phyloP scores from a whole-genome alignment of 2,113 vertebrate genomes.

The Sinocyclocheilus rhinocerous region DNA sequence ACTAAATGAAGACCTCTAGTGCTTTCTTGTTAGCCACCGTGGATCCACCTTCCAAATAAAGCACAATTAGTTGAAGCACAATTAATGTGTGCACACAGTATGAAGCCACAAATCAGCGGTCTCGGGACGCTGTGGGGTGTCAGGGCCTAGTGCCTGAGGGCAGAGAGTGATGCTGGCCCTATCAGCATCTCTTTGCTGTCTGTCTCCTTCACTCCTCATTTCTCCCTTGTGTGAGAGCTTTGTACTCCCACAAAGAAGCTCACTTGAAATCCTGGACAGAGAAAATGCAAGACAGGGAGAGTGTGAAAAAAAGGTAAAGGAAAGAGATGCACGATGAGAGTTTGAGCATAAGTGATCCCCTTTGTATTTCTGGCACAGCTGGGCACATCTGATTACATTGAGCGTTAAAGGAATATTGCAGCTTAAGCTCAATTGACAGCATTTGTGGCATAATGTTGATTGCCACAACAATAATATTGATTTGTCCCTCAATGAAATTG shows the following conservation, averaged over 20 bases:
- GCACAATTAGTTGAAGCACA: slow-evolving; percentile 83
- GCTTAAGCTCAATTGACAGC: background rate
- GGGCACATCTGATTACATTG: slow-evolving; percentile 6
- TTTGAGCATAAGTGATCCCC: background rate
- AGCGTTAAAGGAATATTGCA: background rate
- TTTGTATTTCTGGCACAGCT: slow-evolving; percentile 11
- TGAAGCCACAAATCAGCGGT: slow-evolving; percentile 87
- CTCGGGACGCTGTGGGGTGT: slow-evolving; percentile 81
- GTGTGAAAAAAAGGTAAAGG: background rate
- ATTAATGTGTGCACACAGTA: slow-evolving; percentile 77
- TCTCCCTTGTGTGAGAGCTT: background rate
- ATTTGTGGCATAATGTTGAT: background rate
- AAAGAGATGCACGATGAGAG: background rate
- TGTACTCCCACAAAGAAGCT: slow-evolving; percentile 18
- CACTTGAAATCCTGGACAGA: background rate
- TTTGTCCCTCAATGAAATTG: background rate
- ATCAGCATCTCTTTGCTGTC: slow-evolving; percentile 44
- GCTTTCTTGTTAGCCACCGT: slow-evolving; percentile 97
- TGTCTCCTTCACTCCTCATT: slow-evolving; percentile 30
- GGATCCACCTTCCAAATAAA: slow-evolving; percentile 90
- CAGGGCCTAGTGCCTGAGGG: slow-evolving; percentile 85
- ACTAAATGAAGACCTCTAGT: slow-evolving; percentile 98
- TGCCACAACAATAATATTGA: background rate
- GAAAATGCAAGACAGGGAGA: slow-evolving; percentile 13
- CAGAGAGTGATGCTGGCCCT: slow-evolving; percentile 74